Base-by-base conservation (phyloP, 30 jellyfish, hydroid and myxozoan species). In the Turritopsis rubra region DNA sequence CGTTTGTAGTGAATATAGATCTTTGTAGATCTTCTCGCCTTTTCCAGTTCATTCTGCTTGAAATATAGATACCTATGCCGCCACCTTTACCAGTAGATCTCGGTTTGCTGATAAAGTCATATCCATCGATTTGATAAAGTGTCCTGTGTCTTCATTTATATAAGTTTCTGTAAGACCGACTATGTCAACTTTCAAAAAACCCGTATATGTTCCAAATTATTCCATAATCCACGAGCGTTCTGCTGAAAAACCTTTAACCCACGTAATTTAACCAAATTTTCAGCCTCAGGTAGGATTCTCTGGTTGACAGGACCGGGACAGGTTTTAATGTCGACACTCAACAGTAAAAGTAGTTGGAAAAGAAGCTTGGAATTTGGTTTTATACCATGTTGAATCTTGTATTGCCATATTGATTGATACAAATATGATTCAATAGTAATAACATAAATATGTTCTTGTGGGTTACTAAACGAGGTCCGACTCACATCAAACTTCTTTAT, bases 201-300 rank as follows among this genome's bases (percentile, higher is more conserved):
- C 52, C 85, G 75, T 21, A 86, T 54, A 29, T 52, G 89, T 52
- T 81, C 29, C 73, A 86, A 75, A 87, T 86, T 86, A 22, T 84
- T 66, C 66, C 84, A 88, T 75, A 88, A 80, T 71, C 96, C 96
- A 77, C 89, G 89, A 52, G 83, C 89, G 31, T 86, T 86, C 81
- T 79, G 89, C 71, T 86, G 95, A 81, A 86, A 86, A 81, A 86
- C 53, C 76, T 71, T 72, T 71, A 80, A 18, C 66, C 86, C 95
- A n/a, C 89, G 86, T 22, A 25, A 18, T 7, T 74, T 74, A 0
- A 74, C 66, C 22, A 74, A 29, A 16, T 21, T 0, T 74, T 74
- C 65, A 27, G 66, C 27, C n/a, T 74, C 75, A 0, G 8, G 77
- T 9, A 27, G 19, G 19, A 68, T n/a, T 68, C 77, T 68, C 19